phyloP scores from a whole-genome alignment of 2,888 invertebrate genomes.

The Temnothorax ravouxi region DNA sequence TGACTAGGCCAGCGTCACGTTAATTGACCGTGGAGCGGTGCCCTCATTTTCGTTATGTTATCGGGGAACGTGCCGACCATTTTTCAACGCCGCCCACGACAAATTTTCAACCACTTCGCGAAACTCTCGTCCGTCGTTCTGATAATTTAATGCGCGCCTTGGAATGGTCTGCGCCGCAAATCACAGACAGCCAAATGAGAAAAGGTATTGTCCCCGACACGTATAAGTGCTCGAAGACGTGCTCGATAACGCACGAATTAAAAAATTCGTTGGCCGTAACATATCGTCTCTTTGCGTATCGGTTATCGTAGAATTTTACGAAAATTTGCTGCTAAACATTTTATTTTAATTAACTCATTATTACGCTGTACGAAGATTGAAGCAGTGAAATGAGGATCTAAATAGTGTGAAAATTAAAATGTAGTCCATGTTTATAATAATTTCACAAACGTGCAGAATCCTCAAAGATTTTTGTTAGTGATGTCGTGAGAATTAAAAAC shows the following conservation, averaged over 20 bases:
- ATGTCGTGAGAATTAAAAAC: not conserved
- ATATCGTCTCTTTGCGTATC: not conserved
- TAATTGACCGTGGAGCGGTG: constrained; percentile 43
- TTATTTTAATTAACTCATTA: not conserved
- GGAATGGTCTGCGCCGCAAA: not conserved
- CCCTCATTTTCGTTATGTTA: constrained; percentile 42
- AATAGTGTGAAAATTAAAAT: not conserved
- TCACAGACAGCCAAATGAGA: constrained; percentile 6
- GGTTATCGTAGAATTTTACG: not conserved
- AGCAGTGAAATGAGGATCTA: not conserved
- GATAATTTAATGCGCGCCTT: constrained; percentile 45
- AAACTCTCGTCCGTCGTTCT: constrained; percentile 42
- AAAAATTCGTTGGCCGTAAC: not conserved
- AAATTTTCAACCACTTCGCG: constrained; percentile 51
- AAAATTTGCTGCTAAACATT: not conserved
- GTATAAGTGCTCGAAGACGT: not conserved
- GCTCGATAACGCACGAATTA: not conserved
- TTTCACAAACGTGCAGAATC: not conserved
- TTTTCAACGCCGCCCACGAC: constrained; percentile 47
- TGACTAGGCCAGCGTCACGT: constrained; percentile 41
- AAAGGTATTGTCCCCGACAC: not conserved
- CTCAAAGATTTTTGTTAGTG: not conserved
- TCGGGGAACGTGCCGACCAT: constrained; percentile 51
- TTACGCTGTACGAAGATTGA: not conserved
- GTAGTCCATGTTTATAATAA: not conserved